Conservation (phyloP, 2,113 vertebrate genomes). For the Poeciliopsis occidentalis region DNA sequence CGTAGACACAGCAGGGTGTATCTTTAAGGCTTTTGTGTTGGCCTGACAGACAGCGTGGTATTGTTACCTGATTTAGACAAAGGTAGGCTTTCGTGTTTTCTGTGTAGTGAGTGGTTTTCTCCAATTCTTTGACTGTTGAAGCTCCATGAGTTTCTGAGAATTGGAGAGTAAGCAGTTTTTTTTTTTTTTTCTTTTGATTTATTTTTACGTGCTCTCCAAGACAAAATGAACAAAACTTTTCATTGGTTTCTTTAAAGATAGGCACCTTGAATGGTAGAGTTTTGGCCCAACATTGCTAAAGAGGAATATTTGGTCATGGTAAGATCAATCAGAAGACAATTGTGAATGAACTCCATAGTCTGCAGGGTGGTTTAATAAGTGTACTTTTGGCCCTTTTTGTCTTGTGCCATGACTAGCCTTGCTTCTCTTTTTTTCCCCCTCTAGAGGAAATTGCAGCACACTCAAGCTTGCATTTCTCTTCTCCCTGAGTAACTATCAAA, state of each 20-base stretch:
- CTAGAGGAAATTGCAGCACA: slow-evolving; percentile 59
- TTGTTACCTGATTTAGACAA: slow-evolving; percentile 75
- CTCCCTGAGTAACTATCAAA: slow-evolving; percentile 65
- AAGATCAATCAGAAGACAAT: slow-evolving; percentile 69
- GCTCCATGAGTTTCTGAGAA: slow-evolving; percentile 30
- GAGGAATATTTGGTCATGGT: slow-evolving; percentile 65
- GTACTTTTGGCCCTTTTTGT: slow-evolving; percentile 27
- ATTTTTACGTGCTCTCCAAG: slow-evolving; percentile 18
- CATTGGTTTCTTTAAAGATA: slow-evolving; percentile 32
- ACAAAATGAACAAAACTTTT: slow-evolving; percentile 25
- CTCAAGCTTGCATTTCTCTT: slow-evolving; percentile 59
- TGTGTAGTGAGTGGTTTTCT: slow-evolving; percentile 35
- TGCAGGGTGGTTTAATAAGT: slow-evolving; percentile 56
- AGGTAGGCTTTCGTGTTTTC: slow-evolving; percentile 71
- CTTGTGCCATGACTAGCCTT: slow-evolving; percentile 25
- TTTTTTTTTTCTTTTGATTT: slow-evolving; percentile 7
- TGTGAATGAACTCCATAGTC: slow-evolving; percentile 48
- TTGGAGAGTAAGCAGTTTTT: neutral
- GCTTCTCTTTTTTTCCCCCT: slow-evolving; percentile 19
- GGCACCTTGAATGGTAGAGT: slow-evolving; percentile 6
- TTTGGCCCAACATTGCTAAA: slow-evolving; percentile 38
- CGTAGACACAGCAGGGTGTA: slow-evolving; percentile 56
- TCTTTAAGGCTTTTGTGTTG: slow-evolving; percentile 66
- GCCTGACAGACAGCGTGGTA: slow-evolving; percentile 66
- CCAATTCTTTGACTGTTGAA: slow-evolving; percentile 21